Evolutionary conservation across 2,888 invertebrate species (phyloP).

Genomic region (Rotaria macrura): DNA sequence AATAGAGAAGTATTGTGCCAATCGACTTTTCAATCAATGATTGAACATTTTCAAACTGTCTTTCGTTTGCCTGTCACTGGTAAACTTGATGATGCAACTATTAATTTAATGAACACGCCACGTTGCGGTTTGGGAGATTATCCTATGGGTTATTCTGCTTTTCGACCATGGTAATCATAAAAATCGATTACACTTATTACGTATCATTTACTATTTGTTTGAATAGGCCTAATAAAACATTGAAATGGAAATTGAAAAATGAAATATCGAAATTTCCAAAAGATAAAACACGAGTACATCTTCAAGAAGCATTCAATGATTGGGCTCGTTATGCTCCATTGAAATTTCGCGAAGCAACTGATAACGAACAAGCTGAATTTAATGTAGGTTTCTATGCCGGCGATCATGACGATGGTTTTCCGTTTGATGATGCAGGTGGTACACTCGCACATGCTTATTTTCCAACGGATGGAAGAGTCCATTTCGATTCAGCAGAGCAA

Average conservation of each 20-base stretch:
- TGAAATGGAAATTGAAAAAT: slow-evolving; percentile 22
- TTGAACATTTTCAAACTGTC: slow-evolving; percentile 24
- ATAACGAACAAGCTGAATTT: slow-evolving; percentile 20
- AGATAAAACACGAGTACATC: not conserved
- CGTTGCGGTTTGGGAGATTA: slow-evolving; percentile 27
- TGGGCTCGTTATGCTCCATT: slow-evolving; percentile 24
- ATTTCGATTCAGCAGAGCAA: slow-evolving; percentile 28
- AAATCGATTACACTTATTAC: not conserved
- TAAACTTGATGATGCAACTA: not conserved
- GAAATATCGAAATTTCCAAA: not conserved
- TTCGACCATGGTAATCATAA: slow-evolving; percentile 25
- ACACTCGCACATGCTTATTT: slow-evolving; percentile 30
- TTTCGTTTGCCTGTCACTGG: slow-evolving; percentile 24
- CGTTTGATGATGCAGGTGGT: slow-evolving; percentile 30
- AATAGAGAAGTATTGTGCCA: not conserved
- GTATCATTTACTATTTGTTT: slow-evolving; percentile 33
- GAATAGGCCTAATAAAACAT: slow-evolving; percentile 29
- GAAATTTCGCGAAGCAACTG: not conserved
- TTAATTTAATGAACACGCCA: slow-evolving; percentile 13
- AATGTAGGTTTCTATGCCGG: not conserved
- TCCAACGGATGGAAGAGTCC: slow-evolving; percentile 24
- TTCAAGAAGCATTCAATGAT: slow-evolving; percentile 24
- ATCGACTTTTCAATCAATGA: not conserved
- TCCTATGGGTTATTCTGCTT: not conserved
- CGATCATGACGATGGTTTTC: slow-evolving; percentile 28